Base-by-base conservation (phyloP, 2,113 vertebrate genomes). In the Chloroceryle aenea region DNA sequence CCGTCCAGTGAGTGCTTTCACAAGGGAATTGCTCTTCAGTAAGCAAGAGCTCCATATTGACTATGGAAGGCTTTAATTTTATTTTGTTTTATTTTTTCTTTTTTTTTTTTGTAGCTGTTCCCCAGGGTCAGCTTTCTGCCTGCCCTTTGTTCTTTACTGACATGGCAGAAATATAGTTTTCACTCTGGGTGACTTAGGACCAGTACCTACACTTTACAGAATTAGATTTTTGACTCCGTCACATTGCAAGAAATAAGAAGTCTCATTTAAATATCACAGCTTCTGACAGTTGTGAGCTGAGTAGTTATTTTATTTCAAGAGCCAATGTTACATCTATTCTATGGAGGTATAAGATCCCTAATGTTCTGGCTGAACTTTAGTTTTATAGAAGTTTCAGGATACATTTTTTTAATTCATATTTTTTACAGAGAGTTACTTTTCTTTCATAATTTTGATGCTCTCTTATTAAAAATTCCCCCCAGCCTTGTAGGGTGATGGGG, bases 21-120 rank as follows among this genome's bases (percentile, higher is more conserved):
- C 61, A 71, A 84, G 93, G 88, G 89, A 94, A 69, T 90, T 95
- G 75, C 80, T 93, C 75, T 93, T 96, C 47, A 59, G 87, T 90
- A 86, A 81, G 66, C 43, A 91, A 78, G 61, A 94, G 78, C 15
- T 83, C 22, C 43, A 36, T 43, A 40, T 50, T 69, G 6, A 6
- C 63, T 47, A 18, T 6, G 30, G 67, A 87, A 92, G 26, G n/a
- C 36, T 48, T 96, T 83, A 32, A 16, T 23, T 9, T 73, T 74
- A 32, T 45, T 55, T 83, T 29, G 55, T 6, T n/a, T 21, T 21
- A 4, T 56, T 56, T 56, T 32, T 10, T 19, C 29, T 25, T 47
- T 34, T 7, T 10, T 21, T 40, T 53, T 71, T 66, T 56, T 10
- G 19, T 71, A 78, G 74, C 56, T 88, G 58, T 85, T 93, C 32